Conservation (phyloP, 2,797 vertebrate species). For the Peromyscus nudipes region DNA sequence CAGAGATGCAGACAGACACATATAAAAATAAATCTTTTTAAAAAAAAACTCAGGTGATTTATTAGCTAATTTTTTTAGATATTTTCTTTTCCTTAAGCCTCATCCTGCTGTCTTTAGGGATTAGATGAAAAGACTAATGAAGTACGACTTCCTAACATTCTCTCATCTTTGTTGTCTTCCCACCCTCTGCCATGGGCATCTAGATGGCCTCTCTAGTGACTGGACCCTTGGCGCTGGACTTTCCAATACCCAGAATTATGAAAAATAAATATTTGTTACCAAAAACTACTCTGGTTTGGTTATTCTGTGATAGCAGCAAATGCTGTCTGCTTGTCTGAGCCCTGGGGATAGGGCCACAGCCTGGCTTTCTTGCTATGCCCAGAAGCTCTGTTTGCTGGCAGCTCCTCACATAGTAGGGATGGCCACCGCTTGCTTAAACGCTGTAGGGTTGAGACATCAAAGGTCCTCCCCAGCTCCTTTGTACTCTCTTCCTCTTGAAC, state of each 20-base stretch:
- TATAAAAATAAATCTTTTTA: neutral
- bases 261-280: neutral
- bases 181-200: neutral
- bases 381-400: neutral
- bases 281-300: neutral
- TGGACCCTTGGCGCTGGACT: neutral
- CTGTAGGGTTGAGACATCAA: neutral
- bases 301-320: neutral
- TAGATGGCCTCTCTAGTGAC: neutral
- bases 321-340: neutral
- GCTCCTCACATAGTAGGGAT: neutral
- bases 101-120: neutral
- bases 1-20: neutral
- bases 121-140: neutral
- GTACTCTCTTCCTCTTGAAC: neutral
- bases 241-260: neutral
- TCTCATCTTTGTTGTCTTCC: neutral
- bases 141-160: neutral
- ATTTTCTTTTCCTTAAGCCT: neutral
- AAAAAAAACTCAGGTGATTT: neutral
- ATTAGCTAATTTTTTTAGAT: constrained; percentile 2
- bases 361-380: neutral
- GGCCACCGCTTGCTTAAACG: neutral
- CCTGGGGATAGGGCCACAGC: too few relatives aligned
- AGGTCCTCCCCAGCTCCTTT: neutral